phyloP scores from a whole-genome alignment of 2,113 vertebrate genomes.

The Grus americana region DNA sequence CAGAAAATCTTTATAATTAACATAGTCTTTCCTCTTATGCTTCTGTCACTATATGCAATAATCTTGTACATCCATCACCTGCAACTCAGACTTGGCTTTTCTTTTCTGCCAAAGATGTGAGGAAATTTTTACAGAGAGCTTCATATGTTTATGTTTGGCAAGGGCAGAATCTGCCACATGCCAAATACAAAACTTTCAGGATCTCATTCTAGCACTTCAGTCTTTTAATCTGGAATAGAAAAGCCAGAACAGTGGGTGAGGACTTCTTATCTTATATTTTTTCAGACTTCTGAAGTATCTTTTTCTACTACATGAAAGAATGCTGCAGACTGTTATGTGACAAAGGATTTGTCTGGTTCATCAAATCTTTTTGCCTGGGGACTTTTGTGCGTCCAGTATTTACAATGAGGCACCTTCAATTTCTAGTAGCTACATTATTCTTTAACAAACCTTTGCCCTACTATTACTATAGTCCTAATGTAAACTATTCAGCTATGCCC shows the following conservation, averaged over 20 bases:
- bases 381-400: not conserved
- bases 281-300: not conserved
- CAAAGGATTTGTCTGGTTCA: conserved; percentile 41
- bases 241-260: not conserved
- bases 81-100: not conserved
- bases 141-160: not conserved
- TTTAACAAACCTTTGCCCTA: conserved; percentile 26
- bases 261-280: not conserved
- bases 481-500: conserved; percentile 36
- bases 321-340: not conserved
- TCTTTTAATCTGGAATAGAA: not conserved
- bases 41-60: not conserved
- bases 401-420: conserved; percentile 46
- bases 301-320: conserved; percentile 4
- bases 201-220: not conserved
- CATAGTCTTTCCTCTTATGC: not conserved
- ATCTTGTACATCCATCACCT: not conserved
- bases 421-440: conserved; percentile 37
- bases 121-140: not conserved
- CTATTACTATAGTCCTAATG: conserved; percentile 24
- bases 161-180: not conserved
- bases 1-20: not conserved
- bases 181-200: not conserved
- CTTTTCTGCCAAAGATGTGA: not conserved
- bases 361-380: conserved; percentile 17